phyloP scores from a whole-genome alignment of 2,113 vertebrate genomes.

The Seriola dumerili region DNA sequence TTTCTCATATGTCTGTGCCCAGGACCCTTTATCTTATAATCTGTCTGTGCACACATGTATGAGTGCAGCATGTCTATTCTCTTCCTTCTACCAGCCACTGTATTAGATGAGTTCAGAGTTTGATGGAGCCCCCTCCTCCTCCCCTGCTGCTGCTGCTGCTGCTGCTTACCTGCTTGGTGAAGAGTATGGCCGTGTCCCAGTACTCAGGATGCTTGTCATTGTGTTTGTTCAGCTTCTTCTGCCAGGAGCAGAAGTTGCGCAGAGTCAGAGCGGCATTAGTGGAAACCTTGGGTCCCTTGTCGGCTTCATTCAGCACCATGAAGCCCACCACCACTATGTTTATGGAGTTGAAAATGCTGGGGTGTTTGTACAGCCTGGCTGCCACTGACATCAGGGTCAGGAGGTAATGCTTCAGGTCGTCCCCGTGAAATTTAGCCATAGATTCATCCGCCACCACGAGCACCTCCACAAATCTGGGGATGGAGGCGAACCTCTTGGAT shows the following conservation, averaged over 20 bases:
- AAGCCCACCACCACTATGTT: conserved; percentile 95
- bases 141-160: too few relatives aligned
- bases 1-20: neutral
- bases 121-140: neutral
- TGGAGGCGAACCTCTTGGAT: conserved; percentile 92
- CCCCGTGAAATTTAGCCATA: conserved; percentile 95
- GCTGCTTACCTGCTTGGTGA: conserved; percentile 94
- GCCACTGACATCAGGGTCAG: conserved; percentile 96
- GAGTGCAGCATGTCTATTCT: neutral
- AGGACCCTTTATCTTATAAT: neutral
- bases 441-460: conserved; percentile 96
- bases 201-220: conserved; percentile 96
- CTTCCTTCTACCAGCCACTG: neutral
- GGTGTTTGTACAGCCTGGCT: conserved; percentile 94
- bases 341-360: conserved; percentile 95
- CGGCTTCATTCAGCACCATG: conserved; percentile 90
- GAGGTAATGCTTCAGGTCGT: conserved; percentile 94
- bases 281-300: conserved; percentile 94
- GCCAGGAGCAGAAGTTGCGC: conserved; percentile 98
- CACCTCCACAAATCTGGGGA: conserved; percentile 96
- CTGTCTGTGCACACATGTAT: neutral
- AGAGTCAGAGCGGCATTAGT: conserved; percentile 95
- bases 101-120: neutral
- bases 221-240: conserved; percentile 96
- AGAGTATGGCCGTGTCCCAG: conserved; percentile 98